Evolutionary conservation across 2,797 vertebrate genomes (phyloP), one percentile per base, ranked within the genome.

Genomic region (Clarias laeviceps): DNA sequence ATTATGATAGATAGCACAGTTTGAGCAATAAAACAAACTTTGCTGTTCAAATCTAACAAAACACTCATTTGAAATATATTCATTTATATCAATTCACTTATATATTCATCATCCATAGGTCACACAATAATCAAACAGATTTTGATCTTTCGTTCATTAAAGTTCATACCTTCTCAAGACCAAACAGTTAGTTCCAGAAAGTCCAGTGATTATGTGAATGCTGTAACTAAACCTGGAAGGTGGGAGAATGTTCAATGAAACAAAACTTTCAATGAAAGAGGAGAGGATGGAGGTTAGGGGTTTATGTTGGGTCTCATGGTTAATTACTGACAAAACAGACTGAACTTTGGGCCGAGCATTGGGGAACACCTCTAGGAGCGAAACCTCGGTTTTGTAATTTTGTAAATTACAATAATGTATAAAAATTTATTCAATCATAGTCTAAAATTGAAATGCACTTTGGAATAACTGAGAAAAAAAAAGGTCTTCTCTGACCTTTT

Each of bases 281-380:
- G n/a, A 59, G 11, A 61, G 54, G 22, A 73, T 62, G 34, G 66
- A 56, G 72, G 70, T 61, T 73, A 59, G 72, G 84, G 86, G 50
- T 20, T 83, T 88, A 88, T 85, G 85, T 83, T 82, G 24, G 61
- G 56, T 81, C 7, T 70, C 57, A 0, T 80, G 84, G 93, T 95
- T 95, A 95, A 95, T 95, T 80, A 92, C 82, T 95, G 88, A 93
- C 91, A n/a, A n/a, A 61, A 56, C 82, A 56, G 34, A 14, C 40
- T 89, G 89, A 89, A 88, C 89, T 87, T 88, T 89, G 84, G 83
- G 88, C 82, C 18, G 34, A 27, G 34, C 3, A 32, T 32, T n/a
- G n/a, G 73, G n/a, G 32, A 66, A 84, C 85, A 88, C 86, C 40
- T 86, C 87, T 57, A 80, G 15, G 69, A 84, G 82, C 82, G 91